Percentiles rank a stretch among this genome's conserved stretches.
phyloP scores from a whole-genome alignment of 2,888 invertebrate genomes.

The Cerastis rubricosa region DNA sequence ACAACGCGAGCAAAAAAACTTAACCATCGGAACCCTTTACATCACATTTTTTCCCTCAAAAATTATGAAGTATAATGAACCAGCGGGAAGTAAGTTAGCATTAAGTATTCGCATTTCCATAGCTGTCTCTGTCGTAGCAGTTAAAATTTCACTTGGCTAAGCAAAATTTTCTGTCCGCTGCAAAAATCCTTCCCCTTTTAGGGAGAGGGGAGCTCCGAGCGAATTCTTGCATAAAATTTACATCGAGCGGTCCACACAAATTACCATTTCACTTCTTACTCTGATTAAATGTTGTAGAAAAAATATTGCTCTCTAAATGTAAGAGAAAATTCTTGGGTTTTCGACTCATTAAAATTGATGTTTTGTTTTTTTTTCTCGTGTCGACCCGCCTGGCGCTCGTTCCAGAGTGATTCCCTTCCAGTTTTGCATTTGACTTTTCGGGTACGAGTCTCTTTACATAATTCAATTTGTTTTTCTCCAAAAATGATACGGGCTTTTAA shows the following conservation, averaged over 20 bases:
- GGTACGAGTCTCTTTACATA: conserved; percentile 69
- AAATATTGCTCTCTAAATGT: conserved; percentile 90
- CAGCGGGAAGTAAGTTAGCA: conserved; percentile 89
- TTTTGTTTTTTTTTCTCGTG: conserved; percentile 81
- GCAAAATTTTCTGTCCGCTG: conserved; percentile 90
- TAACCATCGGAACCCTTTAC: conserved; percentile 78
- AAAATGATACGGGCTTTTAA: conserved; percentile 64
- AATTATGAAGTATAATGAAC: conserved; percentile 90
- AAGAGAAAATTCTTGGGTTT: conserved; percentile 89
- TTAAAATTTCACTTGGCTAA: conserved; percentile 91
- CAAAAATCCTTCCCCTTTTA: conserved; percentile 89
- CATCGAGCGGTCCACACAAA: conserved; percentile 91
- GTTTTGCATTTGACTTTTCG: conserved; percentile 75
- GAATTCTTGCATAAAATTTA: conserved; percentile 91
- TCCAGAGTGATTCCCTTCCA: conserved; percentile 75
- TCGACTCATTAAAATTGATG: conserved; percentile 90
- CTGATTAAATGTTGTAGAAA: conserved; percentile 91
- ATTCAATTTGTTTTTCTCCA: conserved; percentile 72
- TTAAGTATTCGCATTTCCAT: conserved; percentile 90
- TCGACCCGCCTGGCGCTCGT: conserved; percentile 64
- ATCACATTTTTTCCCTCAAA: conserved; percentile 82
- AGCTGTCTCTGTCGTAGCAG: conserved; percentile 90
- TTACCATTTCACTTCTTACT: conserved; percentile 90
- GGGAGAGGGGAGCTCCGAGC: conserved; percentile 85
- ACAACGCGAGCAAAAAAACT: conserved; percentile 55